Evolutionary conservation across 2,113 vertebrate species (phyloP).

Genomic region (Uria aalge): DNA sequence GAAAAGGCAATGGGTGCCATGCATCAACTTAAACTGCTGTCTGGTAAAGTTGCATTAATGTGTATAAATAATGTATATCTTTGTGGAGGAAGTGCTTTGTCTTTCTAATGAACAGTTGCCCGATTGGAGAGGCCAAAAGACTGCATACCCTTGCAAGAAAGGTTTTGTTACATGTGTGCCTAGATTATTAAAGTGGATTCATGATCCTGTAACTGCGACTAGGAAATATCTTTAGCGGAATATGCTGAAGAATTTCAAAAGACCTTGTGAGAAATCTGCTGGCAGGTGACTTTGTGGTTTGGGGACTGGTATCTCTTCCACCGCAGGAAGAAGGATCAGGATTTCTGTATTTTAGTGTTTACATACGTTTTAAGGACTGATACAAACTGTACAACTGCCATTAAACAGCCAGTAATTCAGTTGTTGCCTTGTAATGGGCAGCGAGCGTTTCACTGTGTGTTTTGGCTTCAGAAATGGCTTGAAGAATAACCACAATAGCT

Average conservation of each 20-base stretch:
- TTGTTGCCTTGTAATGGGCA: neutral
- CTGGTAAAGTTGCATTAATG: conserved; percentile 51
- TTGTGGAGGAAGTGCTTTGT: conserved; percentile 41
- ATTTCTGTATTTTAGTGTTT: neutral
- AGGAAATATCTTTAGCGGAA: neutral
- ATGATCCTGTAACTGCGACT: neutral
- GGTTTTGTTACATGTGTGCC: neutral
- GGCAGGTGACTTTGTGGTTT: neutral
- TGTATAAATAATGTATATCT: conserved; percentile 53
- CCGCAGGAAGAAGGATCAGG: neutral
- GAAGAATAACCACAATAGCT: neutral
- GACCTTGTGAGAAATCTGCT: neutral
- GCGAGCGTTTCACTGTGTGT: neutral
- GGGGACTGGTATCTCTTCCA: neutral
- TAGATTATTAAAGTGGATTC: neutral
- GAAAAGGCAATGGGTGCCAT: conserved; percentile 38
- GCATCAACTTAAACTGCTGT: conserved; percentile 58
- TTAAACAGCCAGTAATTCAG: neutral
- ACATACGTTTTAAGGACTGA: neutral
- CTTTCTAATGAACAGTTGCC: conserved; percentile 38
- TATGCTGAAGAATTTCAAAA: neutral
- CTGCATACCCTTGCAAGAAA: neutral
- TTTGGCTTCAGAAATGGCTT: neutral
- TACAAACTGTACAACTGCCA: neutral
- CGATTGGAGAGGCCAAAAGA: conserved; percentile 1